Evolutionary conservation across 2,113 vertebrate genomes (phyloP).

Genomic region (Litocranius walleri): DNA sequence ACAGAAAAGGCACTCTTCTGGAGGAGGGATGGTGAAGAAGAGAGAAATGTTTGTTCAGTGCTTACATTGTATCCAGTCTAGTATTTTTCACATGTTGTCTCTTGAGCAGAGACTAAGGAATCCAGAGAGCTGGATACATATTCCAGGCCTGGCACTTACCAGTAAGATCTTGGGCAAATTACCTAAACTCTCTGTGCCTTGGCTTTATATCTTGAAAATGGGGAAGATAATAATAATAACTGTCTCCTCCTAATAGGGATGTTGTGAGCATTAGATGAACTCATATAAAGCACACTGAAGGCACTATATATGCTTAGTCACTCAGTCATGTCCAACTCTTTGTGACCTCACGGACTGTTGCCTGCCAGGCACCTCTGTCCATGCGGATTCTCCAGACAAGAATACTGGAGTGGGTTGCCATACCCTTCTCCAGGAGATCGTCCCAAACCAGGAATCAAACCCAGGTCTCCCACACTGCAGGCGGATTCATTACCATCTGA

Average conservation of each 20-base stretch:
- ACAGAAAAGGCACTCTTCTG: neutral
- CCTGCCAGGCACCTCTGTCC: neutral
- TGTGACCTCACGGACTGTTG: neutral
- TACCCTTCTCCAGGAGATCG: neutral
- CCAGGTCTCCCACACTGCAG: neutral
- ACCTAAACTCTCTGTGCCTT: neutral
- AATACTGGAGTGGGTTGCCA: neutral
- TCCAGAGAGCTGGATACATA: neutral
- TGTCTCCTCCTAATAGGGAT: neutral
- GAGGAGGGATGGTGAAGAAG: neutral
- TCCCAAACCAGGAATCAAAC: neutral
- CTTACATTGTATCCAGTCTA: neutral
- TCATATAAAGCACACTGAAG: neutral
- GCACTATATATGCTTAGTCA: neutral
- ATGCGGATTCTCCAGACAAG: neutral
- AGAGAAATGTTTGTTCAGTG: neutral
- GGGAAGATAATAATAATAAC: neutral
- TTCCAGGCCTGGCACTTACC: neutral
- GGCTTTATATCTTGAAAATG: neutral
- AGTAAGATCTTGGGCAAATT: neutral
- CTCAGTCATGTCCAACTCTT: neutral
- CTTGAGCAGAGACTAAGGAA: neutral
- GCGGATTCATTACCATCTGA: neutral
- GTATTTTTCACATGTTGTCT: neutral
- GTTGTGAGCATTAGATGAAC: neutral